A percentile compares a stretch with the other conserved stretches of the same genome.
Conservation (phyloP, 2,113 vertebrate species). For the Percopsis transmontana region DNA sequence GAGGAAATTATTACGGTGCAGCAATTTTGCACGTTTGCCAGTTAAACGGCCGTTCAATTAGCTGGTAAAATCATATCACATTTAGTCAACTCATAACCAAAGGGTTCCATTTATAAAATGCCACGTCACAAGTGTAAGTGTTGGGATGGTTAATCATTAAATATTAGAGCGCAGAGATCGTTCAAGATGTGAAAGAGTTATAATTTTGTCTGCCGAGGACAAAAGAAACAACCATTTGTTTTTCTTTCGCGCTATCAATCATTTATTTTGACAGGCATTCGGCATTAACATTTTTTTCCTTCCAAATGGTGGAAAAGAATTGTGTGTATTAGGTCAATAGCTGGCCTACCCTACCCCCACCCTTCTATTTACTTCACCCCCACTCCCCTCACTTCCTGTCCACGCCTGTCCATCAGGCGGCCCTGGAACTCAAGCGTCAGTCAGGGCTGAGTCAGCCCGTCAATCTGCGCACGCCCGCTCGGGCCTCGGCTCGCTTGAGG, state of each 20-base stretch:
- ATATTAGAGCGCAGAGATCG: too few species aligned
- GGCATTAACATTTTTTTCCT: constrained; percentile 19
- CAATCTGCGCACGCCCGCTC: constrained; percentile 32
- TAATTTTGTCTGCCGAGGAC: neutral
- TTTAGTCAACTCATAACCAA: neutral
- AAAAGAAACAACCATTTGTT: constrained; percentile 49
- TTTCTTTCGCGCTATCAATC: constrained; percentile 42
- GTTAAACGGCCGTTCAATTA: neutral
- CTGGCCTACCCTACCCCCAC: constrained; percentile 29
- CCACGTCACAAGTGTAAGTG: neutral
- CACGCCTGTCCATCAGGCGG: constrained; percentile 35
- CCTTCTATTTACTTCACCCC: neutral
- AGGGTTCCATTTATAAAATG: neutral
- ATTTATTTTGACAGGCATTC: constrained; percentile 28
- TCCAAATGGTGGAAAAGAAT: constrained; percentile 38
- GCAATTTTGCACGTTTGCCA: neutral
- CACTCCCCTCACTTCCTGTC: constrained; percentile 24
- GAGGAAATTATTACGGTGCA: neutral
- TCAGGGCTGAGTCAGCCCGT: constrained; percentile 58
- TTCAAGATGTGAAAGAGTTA: too few species aligned
- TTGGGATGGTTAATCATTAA: too few species aligned
- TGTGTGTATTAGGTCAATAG: constrained; percentile 27
- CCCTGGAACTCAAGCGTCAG: constrained; percentile 38
- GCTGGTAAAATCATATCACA: neutral
- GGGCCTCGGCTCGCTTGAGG: constrained; percentile 47